A percentile compares a stretch with the other conserved stretches of the same genome.
Evolutionary conservation across 2,113 vertebrate species (phyloP).

Genomic region (Talpa occidentalis): DNA sequence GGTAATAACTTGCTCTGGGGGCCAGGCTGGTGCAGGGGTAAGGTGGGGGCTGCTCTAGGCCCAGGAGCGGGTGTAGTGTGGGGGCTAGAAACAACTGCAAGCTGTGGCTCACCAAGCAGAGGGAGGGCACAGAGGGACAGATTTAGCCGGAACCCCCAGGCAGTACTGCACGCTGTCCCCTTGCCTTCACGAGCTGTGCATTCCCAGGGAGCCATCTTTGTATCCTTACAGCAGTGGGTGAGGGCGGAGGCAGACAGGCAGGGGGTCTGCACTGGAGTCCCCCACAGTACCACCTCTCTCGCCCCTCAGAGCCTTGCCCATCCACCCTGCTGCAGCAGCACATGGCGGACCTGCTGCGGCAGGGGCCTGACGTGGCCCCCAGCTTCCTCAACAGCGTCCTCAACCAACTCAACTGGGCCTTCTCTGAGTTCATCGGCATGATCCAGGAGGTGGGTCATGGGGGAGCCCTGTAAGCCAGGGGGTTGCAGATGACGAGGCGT

Average conservation of each 20-base stretch:
- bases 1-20: background rate
- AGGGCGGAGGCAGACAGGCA: background rate
- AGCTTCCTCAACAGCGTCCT: slow-evolving; percentile 99
- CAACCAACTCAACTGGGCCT: slow-evolving; percentile 99
- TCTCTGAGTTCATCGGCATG: slow-evolving; percentile 99
- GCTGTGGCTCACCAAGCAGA: background rate
- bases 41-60: background rate
- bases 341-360: slow-evolving; percentile 95
- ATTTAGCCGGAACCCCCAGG: background rate
- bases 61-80: background rate
- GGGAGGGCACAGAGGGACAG: background rate
- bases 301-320: slow-evolving; percentile 95
- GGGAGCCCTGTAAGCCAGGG: fast-evolving
- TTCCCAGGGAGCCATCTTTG: background rate
- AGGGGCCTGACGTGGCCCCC: slow-evolving; percentile 94
- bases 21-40: background rate
- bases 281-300: fast-evolving
- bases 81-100: background rate
- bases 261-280: background rate
- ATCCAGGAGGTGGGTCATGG: slow-evolving; percentile 94
- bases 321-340: slow-evolving; percentile 96
- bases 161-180: background rate
- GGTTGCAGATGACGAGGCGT: fast-evolving
- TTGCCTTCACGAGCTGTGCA: background rate
- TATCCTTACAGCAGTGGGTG: background rate